Evolutionary conservation across 2,888 invertebrate species (phyloP).

Genomic region (Congeria kusceri): DNA sequence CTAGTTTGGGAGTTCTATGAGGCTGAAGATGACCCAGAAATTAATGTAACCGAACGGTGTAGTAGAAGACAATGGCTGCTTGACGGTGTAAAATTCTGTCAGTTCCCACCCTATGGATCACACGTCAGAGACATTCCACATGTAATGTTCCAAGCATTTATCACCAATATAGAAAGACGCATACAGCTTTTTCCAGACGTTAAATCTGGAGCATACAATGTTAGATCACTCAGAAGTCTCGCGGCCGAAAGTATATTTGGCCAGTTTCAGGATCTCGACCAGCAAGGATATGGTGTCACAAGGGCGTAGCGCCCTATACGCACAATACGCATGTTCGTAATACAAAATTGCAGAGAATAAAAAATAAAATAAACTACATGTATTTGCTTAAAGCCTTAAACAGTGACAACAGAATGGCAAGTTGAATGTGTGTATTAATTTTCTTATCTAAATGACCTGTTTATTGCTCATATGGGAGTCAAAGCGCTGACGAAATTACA

Average conservation of each 20-base stretch:
- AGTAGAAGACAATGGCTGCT: constrained; percentile 28
- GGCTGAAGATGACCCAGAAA: constrained; percentile 46
- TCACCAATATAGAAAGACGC: constrained; percentile 49
- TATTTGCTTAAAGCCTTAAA: too few relatives aligned
- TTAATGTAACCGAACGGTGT: constrained; percentile 32
- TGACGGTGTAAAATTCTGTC: constrained; percentile 30
- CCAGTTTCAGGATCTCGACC: too few relatives aligned
- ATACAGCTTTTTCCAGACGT: constrained; percentile 43
- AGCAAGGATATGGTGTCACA: too few relatives aligned
- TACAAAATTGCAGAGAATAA: too few relatives aligned
- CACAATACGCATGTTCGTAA: too few relatives aligned
- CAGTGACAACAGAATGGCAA: too few relatives aligned
- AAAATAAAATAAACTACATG: too few relatives aligned
- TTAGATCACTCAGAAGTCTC: constrained; percentile 41
- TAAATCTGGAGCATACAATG: constrained; percentile 40
- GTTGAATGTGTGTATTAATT: too few relatives aligned
- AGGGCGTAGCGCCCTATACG: too few relatives aligned
- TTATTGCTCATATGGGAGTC: too few relatives aligned
- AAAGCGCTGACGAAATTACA: too few relatives aligned
- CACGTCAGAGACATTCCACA: constrained; percentile 46
- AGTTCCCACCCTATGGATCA: constrained; percentile 43
- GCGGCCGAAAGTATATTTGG: constrained; percentile 40
- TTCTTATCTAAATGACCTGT: too few relatives aligned
- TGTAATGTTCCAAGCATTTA: constrained; percentile 47
- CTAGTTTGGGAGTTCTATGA: constrained; percentile 33